Base-by-base conservation (phyloP, 2,888 invertebrate species). In the Tiliacea aurago region DNA sequence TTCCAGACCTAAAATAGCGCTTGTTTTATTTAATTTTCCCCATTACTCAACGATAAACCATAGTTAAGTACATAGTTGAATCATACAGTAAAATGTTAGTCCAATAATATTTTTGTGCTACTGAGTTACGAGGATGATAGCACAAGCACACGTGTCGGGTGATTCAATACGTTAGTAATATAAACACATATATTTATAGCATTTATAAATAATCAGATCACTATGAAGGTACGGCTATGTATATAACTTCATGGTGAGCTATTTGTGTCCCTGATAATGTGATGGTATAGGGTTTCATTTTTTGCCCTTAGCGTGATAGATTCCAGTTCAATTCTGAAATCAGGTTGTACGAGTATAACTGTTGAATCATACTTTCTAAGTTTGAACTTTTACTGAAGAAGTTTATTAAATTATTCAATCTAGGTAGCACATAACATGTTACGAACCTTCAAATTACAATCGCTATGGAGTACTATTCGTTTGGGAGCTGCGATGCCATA, bases 131-230 rank as follows among this genome's bases (percentile, higher is more conserved):
- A 68, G 66, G 28, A 58, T 28, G 80, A 67, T 81, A 83, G 72
- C 69, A 61, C 68, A 68, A 61, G 49, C 69, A 43, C 85, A 80
- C 75, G 75, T 78, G 80, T 62, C 37, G 9, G 83, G 70, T 85
- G 86, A 83, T 72, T 83, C 85, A 84, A 74, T 79, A 37, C 61
- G 41, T 53, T 83, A 74, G 45, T 79, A 65, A 73, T 70, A 59
- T 81, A 78, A 78, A 70, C 66, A 74, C 47, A 33, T 41, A 41
- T 83, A 84, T 82, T 76, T 73, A 73, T 76, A 70, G n/a, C 41
- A 2, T 63, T 56, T 72, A 72, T 79, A 67, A 79, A 70, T 74
- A 79, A 67, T 67, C 59, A 51, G 41, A 65, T 70, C 55, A 66
- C 58, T 59, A 56, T 66, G 73, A 63, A 69, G 65, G 45, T 81